These are phyloP conservation scores for Leuctra nigra DNA, from an alignment of 2,888 invertebrate genomes.

Conservation along the genomic window DNA sequence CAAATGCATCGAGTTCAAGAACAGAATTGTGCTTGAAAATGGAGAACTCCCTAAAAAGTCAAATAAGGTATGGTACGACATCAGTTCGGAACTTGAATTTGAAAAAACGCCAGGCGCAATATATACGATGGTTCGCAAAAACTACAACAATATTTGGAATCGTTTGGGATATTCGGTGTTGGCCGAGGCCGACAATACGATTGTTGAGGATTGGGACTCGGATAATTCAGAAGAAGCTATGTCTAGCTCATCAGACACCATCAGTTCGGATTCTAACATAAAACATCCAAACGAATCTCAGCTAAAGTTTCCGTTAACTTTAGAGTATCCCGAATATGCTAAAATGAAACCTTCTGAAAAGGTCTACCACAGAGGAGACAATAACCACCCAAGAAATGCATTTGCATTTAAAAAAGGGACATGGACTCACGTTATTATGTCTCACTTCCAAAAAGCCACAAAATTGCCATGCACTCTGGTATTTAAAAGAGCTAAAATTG, in stretches of 20 bases:
- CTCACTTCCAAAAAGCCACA: conserved; percentile 20
- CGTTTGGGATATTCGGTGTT: neutral
- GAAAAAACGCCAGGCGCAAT: neutral
- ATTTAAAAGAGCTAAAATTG: conserved; percentile 16
- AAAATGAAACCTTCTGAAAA: neutral
- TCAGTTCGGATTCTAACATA: too few relatives aligned
- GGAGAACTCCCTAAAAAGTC: conserved; percentile 9
- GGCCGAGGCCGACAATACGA: neutral
- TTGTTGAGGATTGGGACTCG: neutral
- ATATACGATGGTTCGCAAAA: conserved; percentile 1
- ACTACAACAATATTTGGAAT: conserved; percentile 7
- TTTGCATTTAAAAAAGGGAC: conserved; percentile 2
- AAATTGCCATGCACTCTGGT: conserved; percentile 23
- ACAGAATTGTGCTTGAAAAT: too few relatives aligned
- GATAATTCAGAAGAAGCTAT: too few relatives aligned
- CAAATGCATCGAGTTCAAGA: too few relatives aligned
- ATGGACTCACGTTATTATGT: conserved; percentile 19
- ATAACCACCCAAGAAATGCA: too few relatives aligned
- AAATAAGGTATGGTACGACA: neutral
- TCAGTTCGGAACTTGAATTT: neutral
- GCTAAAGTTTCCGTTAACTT: too few relatives aligned
- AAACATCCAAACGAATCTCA: too few relatives aligned
- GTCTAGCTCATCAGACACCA: too few relatives aligned
- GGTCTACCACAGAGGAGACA: too few relatives aligned
- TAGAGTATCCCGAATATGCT: neutral